These are phyloP conservation scores for Lates calcarifer DNA, from an alignment of 2,113 vertebrate species.

Conservation along the genomic window DNA sequence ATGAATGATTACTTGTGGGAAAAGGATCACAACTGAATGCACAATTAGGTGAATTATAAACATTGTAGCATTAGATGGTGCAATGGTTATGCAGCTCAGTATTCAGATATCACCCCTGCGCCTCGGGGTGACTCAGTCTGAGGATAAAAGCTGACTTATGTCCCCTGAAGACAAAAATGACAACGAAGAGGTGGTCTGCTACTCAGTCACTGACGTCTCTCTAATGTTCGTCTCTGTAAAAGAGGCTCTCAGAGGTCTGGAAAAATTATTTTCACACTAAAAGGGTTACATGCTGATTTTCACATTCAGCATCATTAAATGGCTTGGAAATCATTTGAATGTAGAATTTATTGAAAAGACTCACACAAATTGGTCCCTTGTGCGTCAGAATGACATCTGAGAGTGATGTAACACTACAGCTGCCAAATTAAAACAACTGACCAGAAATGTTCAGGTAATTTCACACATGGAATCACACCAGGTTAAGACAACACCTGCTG, in stretches of 20 bases:
- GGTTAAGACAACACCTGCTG: background rate
- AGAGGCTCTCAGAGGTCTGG: conserved; percentile 8
- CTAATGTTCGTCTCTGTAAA: conserved; percentile 40
- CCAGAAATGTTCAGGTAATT: background rate
- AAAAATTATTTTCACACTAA: conserved; percentile 24
- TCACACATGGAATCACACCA: too few species aligned
- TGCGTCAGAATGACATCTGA: conserved; percentile 19
- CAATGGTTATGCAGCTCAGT: conserved; percentile 9
- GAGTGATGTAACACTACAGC: background rate
- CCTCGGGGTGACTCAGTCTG: conserved; percentile 18
- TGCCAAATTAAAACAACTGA: background rate
- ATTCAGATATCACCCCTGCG: conserved; percentile 10
- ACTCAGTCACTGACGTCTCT: conserved; percentile 9
- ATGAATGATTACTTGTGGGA: conserved; percentile 35
- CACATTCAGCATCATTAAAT: background rate
- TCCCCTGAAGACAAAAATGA: conserved; percentile 27
- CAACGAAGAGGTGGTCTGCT: conserved; percentile 16
- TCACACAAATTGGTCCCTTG: background rate
- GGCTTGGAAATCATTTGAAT: conserved; percentile 7
- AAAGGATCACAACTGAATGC: conserved; percentile 31
- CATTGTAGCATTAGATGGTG: background rate
- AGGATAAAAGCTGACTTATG: conserved; percentile 32
- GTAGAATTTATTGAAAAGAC: background rate
- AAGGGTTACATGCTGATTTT: conserved; percentile 19
- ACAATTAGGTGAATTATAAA: conserved; percentile 33